Evolutionary conservation across 53 echinoderm and acorn worm genomes (phyloP), one percentile per base, ranked within the genome.

Genomic region (Antedon mediterranea): DNA sequence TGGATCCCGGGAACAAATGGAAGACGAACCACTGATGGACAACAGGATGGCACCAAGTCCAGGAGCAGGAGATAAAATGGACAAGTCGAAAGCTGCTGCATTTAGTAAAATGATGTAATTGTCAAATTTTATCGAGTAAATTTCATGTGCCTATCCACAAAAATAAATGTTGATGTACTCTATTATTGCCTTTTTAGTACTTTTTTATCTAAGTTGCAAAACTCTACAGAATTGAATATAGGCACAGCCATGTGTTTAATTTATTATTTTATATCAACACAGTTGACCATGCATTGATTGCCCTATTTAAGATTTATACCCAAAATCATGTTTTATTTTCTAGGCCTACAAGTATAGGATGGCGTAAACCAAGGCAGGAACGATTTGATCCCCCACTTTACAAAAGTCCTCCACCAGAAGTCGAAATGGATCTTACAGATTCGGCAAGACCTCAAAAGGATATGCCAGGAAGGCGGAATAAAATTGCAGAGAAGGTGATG

Each of bases 281-380:
- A n/a, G n/a, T n/a, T n/a, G n/a, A n/a, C n/a, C n/a, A n/a, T n/a
- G n/a, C n/a, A n/a, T n/a, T n/a, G n/a, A n/a, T n/a, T n/a, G n/a
- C n/a, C n/a, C n/a, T n/a, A n/a, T n/a, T n/a, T n/a, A n/a, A n/a
- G n/a, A n/a, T n/a, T n/a, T n/a, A n/a, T n/a, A n/a, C 73, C 7
- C 7, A n/a, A n/a, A n/a, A n/a, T 14, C 32, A 37, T 37, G 4
- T 37, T 31, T 81, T 30, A 6, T 33, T 33, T 72, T 75, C 0
- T 76, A 98, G 98, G 80, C 98, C 98, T 3, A 87, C 92, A 32
- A 90, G 98, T 31, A 89, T 98, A 31, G 98, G 98, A 3, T 98
- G 98, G 98, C 76, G 91, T 43, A 98, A 92, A 75, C 87, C 83
- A 34, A 84, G 85, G 28, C 89, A 98, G 30, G 92, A 98, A 32